A percentile compares a stretch with the other conserved stretches of the same genome.
These are phyloP conservation scores for Microtus ochrogaster DNA, from an alignment of 2,113 vertebrate species.

Conservation along the genomic window DNA sequence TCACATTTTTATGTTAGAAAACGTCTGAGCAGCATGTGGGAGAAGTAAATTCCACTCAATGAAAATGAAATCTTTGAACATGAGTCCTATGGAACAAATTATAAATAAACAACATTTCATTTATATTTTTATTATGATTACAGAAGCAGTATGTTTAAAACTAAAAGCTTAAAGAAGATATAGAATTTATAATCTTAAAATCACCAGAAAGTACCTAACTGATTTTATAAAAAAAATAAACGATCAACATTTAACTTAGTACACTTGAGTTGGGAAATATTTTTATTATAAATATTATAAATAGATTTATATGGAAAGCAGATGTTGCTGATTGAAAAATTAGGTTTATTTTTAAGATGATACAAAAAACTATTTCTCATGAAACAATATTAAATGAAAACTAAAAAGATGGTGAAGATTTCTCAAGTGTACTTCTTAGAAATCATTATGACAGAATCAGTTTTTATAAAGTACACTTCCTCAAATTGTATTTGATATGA, in stretches of 20 bases:
- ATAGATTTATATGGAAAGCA: neutral
- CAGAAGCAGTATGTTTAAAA: neutral
- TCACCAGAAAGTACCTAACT: neutral
- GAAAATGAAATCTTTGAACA: accelerated
- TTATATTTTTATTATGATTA: neutral
- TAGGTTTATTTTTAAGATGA: neutral
- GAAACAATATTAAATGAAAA: neutral
- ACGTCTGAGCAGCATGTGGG: no score
- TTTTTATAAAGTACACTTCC: neutral
- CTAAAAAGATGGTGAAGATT: neutral
- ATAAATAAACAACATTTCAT: neutral
- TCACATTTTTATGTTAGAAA: neutral
- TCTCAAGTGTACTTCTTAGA: neutral
- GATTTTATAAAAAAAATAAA: neutral
- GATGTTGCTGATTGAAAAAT: neutral
- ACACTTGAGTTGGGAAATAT: neutral
- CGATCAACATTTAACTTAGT: neutral
- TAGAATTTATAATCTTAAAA: neutral
- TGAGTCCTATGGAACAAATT: neutral
- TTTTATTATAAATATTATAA: neutral
- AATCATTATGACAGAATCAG: neutral
- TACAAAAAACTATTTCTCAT: neutral
- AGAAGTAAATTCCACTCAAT: neutral
- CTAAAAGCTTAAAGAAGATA: no score
- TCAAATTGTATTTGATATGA: neutral